phyloP scores from a whole-genome alignment of 2,888 invertebrate genomes.

The Belgica antarctica region DNA sequence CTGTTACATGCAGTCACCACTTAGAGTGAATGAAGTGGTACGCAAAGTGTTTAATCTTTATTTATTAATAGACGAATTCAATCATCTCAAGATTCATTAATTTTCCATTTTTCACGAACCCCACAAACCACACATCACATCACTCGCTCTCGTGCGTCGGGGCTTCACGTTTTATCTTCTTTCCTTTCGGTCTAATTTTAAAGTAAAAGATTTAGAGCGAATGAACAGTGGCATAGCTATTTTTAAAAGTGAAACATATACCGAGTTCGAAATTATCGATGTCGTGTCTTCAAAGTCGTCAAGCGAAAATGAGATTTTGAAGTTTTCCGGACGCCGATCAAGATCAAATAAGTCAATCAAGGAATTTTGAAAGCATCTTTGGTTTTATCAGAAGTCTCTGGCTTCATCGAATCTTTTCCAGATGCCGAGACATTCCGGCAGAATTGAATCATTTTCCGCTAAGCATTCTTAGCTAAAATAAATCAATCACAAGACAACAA shows the following conservation, averaged over 20 bases:
- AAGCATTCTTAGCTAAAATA: background rate
- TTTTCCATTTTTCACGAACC: conserved; percentile 28
- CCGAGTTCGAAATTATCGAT: background rate
- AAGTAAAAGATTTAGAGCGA: conserved; percentile 38
- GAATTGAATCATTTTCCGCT: background rate
- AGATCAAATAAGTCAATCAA: conserved; percentile 20
- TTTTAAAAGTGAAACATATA: conserved; percentile 41
- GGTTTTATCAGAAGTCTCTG: background rate
- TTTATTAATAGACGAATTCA: conserved; percentile 11
- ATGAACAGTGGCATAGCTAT: conserved; percentile 34
- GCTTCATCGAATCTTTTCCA: background rate
- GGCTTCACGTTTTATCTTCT: conserved; percentile 33
- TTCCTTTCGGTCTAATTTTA: conserved; percentile 35
- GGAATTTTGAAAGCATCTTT: conserved; percentile 16
- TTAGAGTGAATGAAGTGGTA: conserved; percentile 10
- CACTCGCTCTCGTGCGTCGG: background rate
- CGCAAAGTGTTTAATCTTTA: background rate
- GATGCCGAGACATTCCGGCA: conserved; percentile 4
- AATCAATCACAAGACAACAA: no score
- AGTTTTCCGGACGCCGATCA: background rate
- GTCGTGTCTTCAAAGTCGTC: background rate
- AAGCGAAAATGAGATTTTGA: background rate
- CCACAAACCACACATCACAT: conserved; percentile 1
- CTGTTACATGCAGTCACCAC: background rate
- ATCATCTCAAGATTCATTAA: conserved; percentile 35